These are phyloP conservation scores for Melanotaenia parkinsoni DNA, from an alignment of 2,797 vertebrate species.

Conservation along the genomic window DNA sequence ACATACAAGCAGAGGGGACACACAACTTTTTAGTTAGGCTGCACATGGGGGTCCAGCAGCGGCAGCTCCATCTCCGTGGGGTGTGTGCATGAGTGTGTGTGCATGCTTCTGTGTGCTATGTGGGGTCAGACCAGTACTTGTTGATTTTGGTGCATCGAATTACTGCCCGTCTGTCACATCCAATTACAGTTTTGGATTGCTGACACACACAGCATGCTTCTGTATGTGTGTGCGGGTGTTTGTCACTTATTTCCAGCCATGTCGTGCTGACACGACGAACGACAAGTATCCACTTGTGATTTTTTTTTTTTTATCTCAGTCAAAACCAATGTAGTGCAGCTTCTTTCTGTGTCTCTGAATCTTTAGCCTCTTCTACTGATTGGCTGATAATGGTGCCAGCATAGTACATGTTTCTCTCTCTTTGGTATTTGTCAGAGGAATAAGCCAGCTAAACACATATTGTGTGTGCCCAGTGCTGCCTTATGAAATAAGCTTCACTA, in stretches of 20 bases:
- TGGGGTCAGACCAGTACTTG: constrained; percentile 71
- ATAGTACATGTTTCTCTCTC: background rate
- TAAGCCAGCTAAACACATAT: constrained; percentile 24
- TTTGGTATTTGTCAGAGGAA: constrained; percentile 30
- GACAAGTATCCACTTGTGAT: constrained; percentile 72
- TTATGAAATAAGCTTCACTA: constrained; percentile 22
- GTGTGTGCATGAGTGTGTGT: constrained; percentile 28
- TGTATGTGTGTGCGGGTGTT: constrained; percentile 70
- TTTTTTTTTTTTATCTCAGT: constrained; percentile 32
- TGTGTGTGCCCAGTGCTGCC: constrained; percentile 13
- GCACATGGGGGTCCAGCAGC: constrained; percentile 59
- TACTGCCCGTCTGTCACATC: constrained; percentile 85
- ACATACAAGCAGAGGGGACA: constrained; percentile 23
- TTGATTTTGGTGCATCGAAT: constrained; percentile 84
- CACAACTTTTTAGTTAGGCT: constrained; percentile 64
- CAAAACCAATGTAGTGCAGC: constrained; percentile 41
- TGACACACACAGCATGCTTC: constrained; percentile 83
- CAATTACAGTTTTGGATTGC: constrained; percentile 77
- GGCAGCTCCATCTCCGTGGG: constrained; percentile 65
- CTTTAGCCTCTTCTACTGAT: background rate
- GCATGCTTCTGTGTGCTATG: constrained; percentile 56
- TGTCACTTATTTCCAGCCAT: constrained; percentile 77
- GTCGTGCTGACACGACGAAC: constrained; percentile 66
- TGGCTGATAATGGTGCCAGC: constrained; percentile 6
- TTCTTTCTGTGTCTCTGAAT: constrained; percentile 30